Evolutionary conservation across 2,888 invertebrate genomes (phyloP), one percentile per base, ranked within the genome.

Genomic region (Willowsia nigromaculata): DNA sequence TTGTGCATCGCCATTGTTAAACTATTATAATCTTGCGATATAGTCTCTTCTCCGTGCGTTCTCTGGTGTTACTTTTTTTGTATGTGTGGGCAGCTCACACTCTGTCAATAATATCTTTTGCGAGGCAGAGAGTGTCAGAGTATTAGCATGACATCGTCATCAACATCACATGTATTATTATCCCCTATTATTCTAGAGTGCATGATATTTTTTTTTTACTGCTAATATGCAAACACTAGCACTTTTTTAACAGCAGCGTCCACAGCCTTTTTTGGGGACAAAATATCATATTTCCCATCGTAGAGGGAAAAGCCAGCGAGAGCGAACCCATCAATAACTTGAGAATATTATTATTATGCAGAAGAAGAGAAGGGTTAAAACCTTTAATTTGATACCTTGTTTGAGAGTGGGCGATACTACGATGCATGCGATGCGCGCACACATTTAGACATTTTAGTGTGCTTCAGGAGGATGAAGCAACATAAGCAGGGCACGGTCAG

Each of bases 221-320:
- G 43, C 18, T 33, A 53, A 56, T 59, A n/a, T 37, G 62, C 62
- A 43, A 47, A 81, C 43, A 43, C 40, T 9, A 33, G 33, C 56
- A 81, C 37, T 37, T 81, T 25, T 68, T 74, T 84, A 50, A 50
- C n/a, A 62, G 30, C 68, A 86, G n/a, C n/a, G n/a, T n/a, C n/a
- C n/a, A n/a, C n/a, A n/a, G 47, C 86, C 86, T 80, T 86, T 86
- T 86, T 86, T 86, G 86, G 86, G 86, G 86, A 86, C 86, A 86
- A 86, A 86, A 80, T 86, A 86, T 86, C 86, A 81, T 53, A 71
- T 86, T 86, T 65, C 85, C 27, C 37, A 47, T 4, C 22, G 15
- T 9, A 15, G 50, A 5, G 30, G 22, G 43, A 4, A 18, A 25
- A 47, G 59, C 22, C 15, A 68, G 65, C 9, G 40, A 37, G 65